These are phyloP conservation scores for Stegophylla sp. DNA, from an alignment of 2,888 invertebrate species.

Conservation along the genomic window DNA sequence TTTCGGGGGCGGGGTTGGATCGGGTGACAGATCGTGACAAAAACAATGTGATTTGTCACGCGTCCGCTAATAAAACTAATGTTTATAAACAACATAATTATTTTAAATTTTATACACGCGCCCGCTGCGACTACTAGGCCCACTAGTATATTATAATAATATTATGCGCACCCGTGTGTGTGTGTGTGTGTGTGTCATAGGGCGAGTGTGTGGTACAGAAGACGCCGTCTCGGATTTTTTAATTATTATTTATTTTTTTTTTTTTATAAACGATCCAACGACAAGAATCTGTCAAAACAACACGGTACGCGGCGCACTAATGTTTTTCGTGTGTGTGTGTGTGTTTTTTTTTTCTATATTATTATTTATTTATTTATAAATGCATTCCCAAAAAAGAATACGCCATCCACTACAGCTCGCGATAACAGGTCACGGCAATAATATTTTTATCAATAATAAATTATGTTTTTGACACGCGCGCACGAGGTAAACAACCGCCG, in stretches of 20 bases:
- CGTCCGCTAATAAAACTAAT: constrained; percentile 51
- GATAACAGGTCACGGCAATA: constrained; percentile 30
- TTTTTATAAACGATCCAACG: constrained; percentile 17
- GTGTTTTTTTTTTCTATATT: not conserved
- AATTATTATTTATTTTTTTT: not conserved
- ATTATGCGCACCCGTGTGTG: not conserved
- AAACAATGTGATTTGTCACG: constrained; percentile 57
- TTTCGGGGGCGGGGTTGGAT: not conserved
- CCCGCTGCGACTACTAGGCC: not conserved
- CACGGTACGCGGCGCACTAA: not conserved
- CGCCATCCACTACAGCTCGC: not conserved
- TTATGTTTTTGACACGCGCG: constrained; percentile 24
- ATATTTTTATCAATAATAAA: constrained; percentile 31
- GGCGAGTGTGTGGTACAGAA: not conserved
- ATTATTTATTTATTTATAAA: constrained; percentile 39
- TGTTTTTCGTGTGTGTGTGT: not conserved
- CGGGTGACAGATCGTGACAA: constrained; percentile 34
- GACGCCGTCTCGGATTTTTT: constrained; percentile 13
- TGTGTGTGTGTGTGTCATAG: not conserved
- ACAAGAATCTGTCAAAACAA: constrained; percentile 40
- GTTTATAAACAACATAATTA: constrained; percentile 44
- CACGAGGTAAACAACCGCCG: constrained; percentile 16
- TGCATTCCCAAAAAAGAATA: not conserved
- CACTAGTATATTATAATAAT: not conserved
- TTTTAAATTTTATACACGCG: constrained; percentile 36